Conservation (phyloP, 37 sponge, comb jelly and placozoan species). For the Crambe crambe region DNA sequence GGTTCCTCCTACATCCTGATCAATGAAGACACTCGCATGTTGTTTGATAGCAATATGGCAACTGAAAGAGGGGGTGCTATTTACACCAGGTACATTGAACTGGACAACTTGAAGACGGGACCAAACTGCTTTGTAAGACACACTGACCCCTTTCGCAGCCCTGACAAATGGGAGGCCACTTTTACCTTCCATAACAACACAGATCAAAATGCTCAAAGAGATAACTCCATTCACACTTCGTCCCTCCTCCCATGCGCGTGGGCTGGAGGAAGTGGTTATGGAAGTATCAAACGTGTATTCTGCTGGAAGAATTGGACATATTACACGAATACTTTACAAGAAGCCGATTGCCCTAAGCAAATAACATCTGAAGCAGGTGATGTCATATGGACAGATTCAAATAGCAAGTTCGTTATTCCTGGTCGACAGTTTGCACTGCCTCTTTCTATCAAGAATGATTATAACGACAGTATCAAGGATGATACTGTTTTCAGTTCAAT, state of each 20-base stretch:
- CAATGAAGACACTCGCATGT: not conserved
- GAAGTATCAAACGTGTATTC: not conserved
- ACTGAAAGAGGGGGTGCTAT: conserved; percentile 51
- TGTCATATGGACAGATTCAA: not conserved
- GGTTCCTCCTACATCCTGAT: conserved; percentile 13
- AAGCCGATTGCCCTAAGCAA: too few species aligned
- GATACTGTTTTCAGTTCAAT: not conserved
- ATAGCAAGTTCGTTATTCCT: conserved; percentile 19
- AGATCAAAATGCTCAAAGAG: not conserved
- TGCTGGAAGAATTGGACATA: conserved; percentile 20
- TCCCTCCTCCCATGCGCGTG: conserved; percentile 51
- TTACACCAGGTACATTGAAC: conserved; percentile 20
- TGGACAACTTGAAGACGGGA: not conserved
- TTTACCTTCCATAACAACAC: conserved; percentile 22
- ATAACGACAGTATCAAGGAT: not conserved
- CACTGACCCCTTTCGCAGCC: not conserved
- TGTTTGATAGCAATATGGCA: conserved; percentile 44
- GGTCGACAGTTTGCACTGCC: conserved; percentile 25
- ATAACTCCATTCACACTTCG: conserved; percentile 49
- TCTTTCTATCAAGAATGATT: conserved; percentile 4
- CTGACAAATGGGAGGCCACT: conserved; percentile 15
- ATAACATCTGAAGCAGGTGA: not conserved
- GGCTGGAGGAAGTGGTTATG: conserved; percentile 1
- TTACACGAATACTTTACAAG: not conserved
- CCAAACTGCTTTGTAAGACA: conserved; percentile 48